Conservation (phyloP, 2,113 vertebrate genomes). For the Lathamus discolor region DNA sequence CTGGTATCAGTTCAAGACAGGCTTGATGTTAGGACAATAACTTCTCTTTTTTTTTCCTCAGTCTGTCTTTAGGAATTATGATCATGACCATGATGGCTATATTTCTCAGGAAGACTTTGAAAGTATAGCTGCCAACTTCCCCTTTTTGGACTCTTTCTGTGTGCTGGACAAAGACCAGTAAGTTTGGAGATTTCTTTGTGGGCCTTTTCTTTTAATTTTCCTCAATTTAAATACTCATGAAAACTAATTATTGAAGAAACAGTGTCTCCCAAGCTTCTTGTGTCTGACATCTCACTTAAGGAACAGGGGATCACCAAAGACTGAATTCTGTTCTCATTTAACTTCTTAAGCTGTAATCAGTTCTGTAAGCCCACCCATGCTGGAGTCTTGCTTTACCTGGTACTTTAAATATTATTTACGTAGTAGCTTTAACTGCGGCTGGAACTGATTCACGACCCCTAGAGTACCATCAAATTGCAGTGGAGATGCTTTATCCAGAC, state of each 20-base stretch:
- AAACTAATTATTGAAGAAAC: neutral
- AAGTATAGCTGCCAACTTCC: slow-evolving; percentile 95
- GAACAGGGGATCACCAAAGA: neutral
- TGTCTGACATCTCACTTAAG: neutral
- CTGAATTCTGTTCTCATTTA: neutral
- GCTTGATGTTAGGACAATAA: neutral
- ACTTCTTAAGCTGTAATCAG: neutral
- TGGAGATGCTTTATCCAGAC: neutral
- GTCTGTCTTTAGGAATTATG: slow-evolving; percentile 98
- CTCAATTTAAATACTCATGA: neutral
- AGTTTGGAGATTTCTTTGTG: slow-evolving; percentile 62
- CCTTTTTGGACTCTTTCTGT: slow-evolving; percentile 96
- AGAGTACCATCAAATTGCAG: neutral
- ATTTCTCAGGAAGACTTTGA: slow-evolving; percentile 98
- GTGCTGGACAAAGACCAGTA: slow-evolving; percentile 98
- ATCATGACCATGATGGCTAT: slow-evolving; percentile 93
- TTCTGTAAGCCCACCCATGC: neutral
- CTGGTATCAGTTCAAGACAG: neutral
- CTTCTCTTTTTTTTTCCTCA: slow-evolving; percentile 54
- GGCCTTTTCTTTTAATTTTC: neutral
- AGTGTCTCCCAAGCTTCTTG: neutral
- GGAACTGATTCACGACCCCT: neutral
- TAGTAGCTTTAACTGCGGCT: neutral
- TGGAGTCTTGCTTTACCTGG: neutral
- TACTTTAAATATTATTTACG: neutral